These are phyloP conservation scores for Neodiprion virginianus DNA, from an alignment of 1,140 invertebrate genomes.

Conservation along the genomic window DNA sequence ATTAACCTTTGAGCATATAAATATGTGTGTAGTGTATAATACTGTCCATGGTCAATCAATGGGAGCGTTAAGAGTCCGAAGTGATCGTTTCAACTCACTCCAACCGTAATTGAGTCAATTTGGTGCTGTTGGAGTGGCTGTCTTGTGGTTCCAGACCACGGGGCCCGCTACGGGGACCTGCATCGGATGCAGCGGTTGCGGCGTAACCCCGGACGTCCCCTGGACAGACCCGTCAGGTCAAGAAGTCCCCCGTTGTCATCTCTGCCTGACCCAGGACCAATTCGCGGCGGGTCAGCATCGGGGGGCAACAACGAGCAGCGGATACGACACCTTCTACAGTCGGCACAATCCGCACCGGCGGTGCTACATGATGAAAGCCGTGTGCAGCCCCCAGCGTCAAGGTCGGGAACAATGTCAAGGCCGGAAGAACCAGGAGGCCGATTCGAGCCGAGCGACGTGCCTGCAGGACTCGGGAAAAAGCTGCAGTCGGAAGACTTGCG, in stretches of 20 bases:
- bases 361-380: constrained; percentile 44
- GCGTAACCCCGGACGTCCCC: constrained; percentile 27
- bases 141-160: constrained; percentile 32
- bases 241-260: constrained; percentile 1
- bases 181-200: constrained; percentile 30
- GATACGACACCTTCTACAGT: constrained; percentile 48
- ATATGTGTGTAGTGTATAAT: too few species aligned
- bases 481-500: too few species aligned
- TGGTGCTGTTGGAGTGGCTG: constrained; percentile 28
- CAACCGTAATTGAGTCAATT: background rate
- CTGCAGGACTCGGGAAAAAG: too few species aligned
- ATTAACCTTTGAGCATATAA: too few species aligned
- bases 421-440: too few species aligned
- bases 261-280: background rate
- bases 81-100: too few species aligned
- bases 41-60: too few species aligned
- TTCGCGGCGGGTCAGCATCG: constrained; percentile 30
- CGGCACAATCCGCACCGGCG: constrained; percentile 42
- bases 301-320: constrained; percentile 42
- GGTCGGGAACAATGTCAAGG: too few species aligned
- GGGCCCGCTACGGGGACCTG: constrained; percentile 26
- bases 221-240: background rate
- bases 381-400: constrained; percentile 15
- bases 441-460: too few species aligned
- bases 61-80: too few species aligned